Evolutionary conservation across 2,113 vertebrate genomes (phyloP), one percentile per base, ranked within the genome.

Genomic region (Leptosomus discolor): DNA sequence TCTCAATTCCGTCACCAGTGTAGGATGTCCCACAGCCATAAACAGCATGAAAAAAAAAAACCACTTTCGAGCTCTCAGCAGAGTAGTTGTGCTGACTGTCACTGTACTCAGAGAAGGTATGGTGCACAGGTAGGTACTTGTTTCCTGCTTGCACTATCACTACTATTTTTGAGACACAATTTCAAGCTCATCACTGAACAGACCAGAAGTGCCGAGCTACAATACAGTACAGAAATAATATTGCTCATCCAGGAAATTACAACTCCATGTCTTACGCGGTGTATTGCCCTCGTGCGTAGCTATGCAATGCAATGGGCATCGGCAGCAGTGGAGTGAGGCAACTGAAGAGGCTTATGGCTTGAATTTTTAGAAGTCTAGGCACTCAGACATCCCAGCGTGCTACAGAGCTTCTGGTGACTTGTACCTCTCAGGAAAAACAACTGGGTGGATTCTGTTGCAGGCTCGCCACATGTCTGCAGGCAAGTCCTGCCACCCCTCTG

Each of bases 381-480:
- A 39, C 23, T 22, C 39, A 10, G n/a, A 51, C 0, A 1, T 41
- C 56, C 61, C 36, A 24, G 26, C 61, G 67, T 1, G 1, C 24
- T 9, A 15, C 0, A 0, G 15, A 78, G 50, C 50, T 54, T 70
- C 81, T 79, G 60, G 56, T 41, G 61, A 50, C 32, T 61, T n/a
- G 18, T 5, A 70, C 22, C 19, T 70, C 37, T 75, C 30, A 27
- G 12, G 41, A 57, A 73, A 75, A 87, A 71, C 15, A 65, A 65
- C 1, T 0, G 67, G 51, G 34, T n/a, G n/a, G 41, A 37, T 84
- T 67, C 65, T 65, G 13, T 65, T 67, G 19, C 9, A 6, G 27
- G 65, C 56, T 86, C 11, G 37, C 26, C 2, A 1, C 27, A 7
- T 0, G 1, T 60, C 43, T 53, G 48, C 16, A 34, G 64, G 14